Evolutionary conservation across 2,113 vertebrate genomes (phyloP), one percentile per base, ranked within the genome.

Genomic region (Cacatua alba): DNA sequence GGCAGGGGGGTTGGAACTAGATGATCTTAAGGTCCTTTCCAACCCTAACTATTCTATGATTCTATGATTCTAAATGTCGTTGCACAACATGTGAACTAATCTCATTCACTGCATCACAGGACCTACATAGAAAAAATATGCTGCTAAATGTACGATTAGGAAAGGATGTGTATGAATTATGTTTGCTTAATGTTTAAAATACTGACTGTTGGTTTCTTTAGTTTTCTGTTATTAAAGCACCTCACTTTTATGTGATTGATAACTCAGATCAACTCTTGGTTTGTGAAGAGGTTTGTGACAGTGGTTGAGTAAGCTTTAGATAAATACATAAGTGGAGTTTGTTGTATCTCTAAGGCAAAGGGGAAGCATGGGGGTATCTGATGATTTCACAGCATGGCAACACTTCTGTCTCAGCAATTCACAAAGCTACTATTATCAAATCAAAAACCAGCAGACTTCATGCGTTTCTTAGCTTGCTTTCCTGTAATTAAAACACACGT

Each of bases 401-500:
- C 81, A 82, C 67, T 85, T 69, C 12, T 81, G 57, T 72, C 80
- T 65, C 77, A 84, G 69, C 57, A 89, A 94, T 76, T 92, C 74
- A 86, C 25, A 82, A 52, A 87, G 52, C 69, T 80, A 24, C 44
- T 88, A 63, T 75, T 68, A 79, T 52, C 5, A 2, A 96, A 76
- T 79, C 35, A 81, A 68, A 91, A 78, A 85, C 25, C 39, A 52
- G 37, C 29, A 48, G 57, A 64, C 44, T 89, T 88, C 55, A 91
- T 5, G 6, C 48, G 13, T 76, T 95, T 86, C 64, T 94, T 88
- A 68, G 39, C 75, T 88, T 86, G 55, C 35, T 80, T 87, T 93
- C 87, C 70, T 75, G 7, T 77, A 96, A 94, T 94, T 95, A 96
- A 96, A 94, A 69, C 11, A 84, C 15, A 82, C 7, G 28, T n/a